Evolutionary conservation across 2,113 vertebrate species (phyloP).

Genomic region (Rhea pennata): DNA sequence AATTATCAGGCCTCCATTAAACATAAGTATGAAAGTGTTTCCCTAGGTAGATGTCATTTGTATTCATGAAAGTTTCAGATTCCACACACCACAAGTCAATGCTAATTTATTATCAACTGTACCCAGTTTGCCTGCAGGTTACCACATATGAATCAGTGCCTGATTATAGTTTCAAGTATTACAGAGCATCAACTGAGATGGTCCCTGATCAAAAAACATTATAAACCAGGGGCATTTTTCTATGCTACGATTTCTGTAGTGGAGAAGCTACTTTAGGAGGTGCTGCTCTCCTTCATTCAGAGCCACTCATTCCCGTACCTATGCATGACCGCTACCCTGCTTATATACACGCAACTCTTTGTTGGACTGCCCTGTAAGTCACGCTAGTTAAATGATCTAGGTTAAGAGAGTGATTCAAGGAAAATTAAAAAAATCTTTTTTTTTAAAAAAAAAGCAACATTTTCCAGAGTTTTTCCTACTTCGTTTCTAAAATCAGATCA

Average conservation of each 20-base stretch:
- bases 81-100: background rate
- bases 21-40: background rate
- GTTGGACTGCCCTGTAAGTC: background rate
- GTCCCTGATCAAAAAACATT: background rate
- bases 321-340: background rate
- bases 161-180: accelerated
- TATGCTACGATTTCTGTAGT: background rate
- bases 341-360: background rate
- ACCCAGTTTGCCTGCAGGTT: background rate
- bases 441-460: background rate
- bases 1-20: background rate
- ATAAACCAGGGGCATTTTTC: accelerated
- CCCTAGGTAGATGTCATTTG: background rate
- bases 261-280: background rate
- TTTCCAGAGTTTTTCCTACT: background rate
- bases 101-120: background rate
- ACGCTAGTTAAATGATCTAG: background rate
- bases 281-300: background rate
- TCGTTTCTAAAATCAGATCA: background rate
- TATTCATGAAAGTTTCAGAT: background rate
- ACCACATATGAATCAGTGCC: background rate
- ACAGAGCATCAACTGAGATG: background rate
- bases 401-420: background rate
- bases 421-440: too few species aligned
- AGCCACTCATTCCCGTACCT: background rate